Conservation (phyloP, 2,888 invertebrate species). For the Ecdyonurus torrentis region DNA sequence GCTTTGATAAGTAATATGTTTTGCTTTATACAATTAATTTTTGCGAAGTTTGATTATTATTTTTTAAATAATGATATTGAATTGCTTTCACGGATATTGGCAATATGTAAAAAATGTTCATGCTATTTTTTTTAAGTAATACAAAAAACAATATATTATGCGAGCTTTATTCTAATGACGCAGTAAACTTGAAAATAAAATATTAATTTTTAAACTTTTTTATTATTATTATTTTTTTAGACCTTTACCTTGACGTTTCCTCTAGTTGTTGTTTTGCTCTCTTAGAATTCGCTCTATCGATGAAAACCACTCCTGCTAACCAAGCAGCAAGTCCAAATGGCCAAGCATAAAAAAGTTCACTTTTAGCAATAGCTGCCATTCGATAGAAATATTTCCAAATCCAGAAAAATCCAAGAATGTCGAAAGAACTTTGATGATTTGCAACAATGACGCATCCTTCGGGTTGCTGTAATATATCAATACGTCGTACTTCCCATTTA, state of each 20-base stretch:
- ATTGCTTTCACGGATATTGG: no score
- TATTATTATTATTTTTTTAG: no score
- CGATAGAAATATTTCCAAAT: neutral
- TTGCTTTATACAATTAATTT: no score
- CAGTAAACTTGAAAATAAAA: no score
- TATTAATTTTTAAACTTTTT: no score
- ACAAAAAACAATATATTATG: no score
- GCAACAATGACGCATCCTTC: slow-evolving; percentile 25
- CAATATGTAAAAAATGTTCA: no score
- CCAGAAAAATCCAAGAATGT: slow-evolving; percentile 24
- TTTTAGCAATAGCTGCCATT: slow-evolving; percentile 30
- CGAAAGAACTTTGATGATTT: slow-evolving; percentile 32
- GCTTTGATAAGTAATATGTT: no score
- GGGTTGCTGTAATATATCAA: slow-evolving; percentile 19
- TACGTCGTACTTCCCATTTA: slow-evolving; percentile 18
- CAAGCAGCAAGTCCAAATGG: slow-evolving; percentile 34
- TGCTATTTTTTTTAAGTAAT: no score
- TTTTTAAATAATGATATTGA: no score
- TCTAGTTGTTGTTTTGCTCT: slow-evolving; percentile 20
- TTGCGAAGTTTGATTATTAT: no score
- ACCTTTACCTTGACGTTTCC: neutral
- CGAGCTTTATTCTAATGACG: no score
- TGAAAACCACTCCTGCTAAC: slow-evolving; percentile 35
- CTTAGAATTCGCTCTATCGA: slow-evolving; percentile 30
- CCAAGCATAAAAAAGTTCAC: slow-evolving; percentile 32